Conservation (phyloP, 2,113 vertebrate species). For the Leiothrix lutea region DNA sequence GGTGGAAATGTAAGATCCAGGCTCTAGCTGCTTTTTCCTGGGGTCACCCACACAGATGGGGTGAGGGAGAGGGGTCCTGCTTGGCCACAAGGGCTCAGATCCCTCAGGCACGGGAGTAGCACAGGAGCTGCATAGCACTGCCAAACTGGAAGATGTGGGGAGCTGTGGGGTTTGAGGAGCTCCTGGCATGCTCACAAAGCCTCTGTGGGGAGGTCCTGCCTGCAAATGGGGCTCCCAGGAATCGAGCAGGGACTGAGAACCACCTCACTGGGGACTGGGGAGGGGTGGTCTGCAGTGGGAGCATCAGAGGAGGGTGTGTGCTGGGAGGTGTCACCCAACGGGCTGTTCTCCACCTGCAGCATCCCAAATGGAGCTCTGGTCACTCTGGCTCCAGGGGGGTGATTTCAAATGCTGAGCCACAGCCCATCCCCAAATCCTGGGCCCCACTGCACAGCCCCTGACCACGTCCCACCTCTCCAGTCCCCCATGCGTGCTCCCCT, state of each 20-base stretch:
- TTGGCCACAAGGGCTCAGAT: not conserved
- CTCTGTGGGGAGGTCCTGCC: not conserved
- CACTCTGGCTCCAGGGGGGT: fast-evolving
- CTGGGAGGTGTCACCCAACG: not conserved
- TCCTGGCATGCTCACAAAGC: not conserved
- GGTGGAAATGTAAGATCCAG: not conserved
- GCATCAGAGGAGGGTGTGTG: not conserved
- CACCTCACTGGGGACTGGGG: not conserved
- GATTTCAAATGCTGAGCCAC: not conserved
- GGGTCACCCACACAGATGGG: not conserved
- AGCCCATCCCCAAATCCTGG: not conserved
- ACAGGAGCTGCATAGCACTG: not conserved
- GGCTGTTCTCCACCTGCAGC: not conserved
- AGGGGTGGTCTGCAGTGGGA: not conserved
- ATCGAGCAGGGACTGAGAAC: not conserved
- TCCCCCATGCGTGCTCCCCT: fast-evolving
- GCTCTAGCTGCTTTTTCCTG: not conserved
- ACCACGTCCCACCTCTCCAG: fast-evolving
- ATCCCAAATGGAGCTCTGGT: not conserved
- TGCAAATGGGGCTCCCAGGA: not conserved
- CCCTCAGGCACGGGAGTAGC: not conserved
- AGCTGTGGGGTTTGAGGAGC: not conserved
- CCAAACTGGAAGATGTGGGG: not conserved
- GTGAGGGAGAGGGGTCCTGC: not conserved
- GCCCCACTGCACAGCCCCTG: not conserved